These are phyloP conservation scores for Acleris cristana DNA, from an alignment of 2,888 invertebrate genomes.

Conservation along the genomic window DNA sequence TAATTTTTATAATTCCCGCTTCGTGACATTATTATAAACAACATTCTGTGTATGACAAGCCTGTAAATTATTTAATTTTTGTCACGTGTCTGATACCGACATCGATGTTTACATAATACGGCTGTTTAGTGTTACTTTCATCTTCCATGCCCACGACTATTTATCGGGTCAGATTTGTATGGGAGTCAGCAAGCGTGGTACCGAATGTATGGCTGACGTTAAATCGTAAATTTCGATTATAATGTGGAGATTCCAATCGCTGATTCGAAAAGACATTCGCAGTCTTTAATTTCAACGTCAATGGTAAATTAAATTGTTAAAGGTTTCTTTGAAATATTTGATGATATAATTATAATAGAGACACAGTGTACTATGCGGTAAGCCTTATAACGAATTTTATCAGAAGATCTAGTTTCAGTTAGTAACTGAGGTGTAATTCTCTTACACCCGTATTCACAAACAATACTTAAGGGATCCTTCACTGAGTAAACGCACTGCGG, in stretches of 20 bases:
- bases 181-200: background rate
- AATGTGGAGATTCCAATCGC: conserved; percentile 22
- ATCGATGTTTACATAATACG: conserved; percentile 62
- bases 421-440: too few species aligned
- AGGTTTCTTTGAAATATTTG: too few species aligned
- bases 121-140: conserved; percentile 38
- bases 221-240: conserved; percentile 46
- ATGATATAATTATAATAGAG: too few species aligned
- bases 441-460: too few species aligned
- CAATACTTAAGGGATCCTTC: too few species aligned
- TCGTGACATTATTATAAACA: conserved; percentile 69
- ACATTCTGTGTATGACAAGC: conserved; percentile 49
- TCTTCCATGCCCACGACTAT: too few species aligned
- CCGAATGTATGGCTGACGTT: conserved; percentile 45
- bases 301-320: too few species aligned
- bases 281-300: background rate
- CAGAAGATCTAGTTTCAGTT: too few species aligned
- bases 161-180: too few species aligned
- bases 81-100: conserved; percentile 59
- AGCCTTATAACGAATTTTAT: too few species aligned
- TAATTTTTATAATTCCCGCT: conserved; percentile 65
- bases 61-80: conserved; percentile 60
- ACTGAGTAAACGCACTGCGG: too few species aligned
- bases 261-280: background rate
- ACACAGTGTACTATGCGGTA: too few species aligned